Base-by-base conservation (phyloP, 2,888 invertebrate species). In the Incurvaria masculella region DNA sequence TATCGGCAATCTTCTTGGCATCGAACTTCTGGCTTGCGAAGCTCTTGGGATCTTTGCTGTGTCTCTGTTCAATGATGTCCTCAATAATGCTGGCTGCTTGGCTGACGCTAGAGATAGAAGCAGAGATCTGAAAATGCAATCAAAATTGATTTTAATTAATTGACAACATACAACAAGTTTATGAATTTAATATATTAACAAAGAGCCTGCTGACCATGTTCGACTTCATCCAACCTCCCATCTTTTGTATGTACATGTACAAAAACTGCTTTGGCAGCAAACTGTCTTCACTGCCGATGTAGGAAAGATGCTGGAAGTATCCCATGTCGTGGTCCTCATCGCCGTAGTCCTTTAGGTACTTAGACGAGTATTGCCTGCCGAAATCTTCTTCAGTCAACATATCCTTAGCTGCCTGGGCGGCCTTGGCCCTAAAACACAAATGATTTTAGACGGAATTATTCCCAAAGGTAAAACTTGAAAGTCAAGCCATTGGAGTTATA, bases 221-320 rank as follows among this genome's bases (percentile, higher is more conserved):
- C 50, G 64, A 61, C 19, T 60, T 60, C 42, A 64, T 59, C 65
- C 70, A 69, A 51, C 71, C 71, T 23, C 55, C 55, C 11, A 63
- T 49, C 52, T 66, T 66, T 53, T 54, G 66, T 48, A 58, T 67
- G 59, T 61, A 57, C 1, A 61, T 53, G 54, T 62, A 62, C 42
- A 57, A 63, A 27, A 66, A 49, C 23, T 58, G 57, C 55, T 80
- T 82, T 2, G 87, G 86, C 41, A 80, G 56, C 14, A 72, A 55
- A 52, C 70, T 75, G 58, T 87, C 84, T 18, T 81, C 75, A 50
- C 84, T 81, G 27, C 82, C 83, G 51, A 83, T 76, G 51, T 68
- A 69, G 5, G 73, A 63, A 5, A 71, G 33, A 18, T 70, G 62
- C 20, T 67, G 58, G 51, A 69, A 63, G 57, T 76, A 72, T 18